Evolutionary conservation across 1,140 invertebrate species (phyloP).

Genomic region (Diachasmimorpha longicaudata): DNA sequence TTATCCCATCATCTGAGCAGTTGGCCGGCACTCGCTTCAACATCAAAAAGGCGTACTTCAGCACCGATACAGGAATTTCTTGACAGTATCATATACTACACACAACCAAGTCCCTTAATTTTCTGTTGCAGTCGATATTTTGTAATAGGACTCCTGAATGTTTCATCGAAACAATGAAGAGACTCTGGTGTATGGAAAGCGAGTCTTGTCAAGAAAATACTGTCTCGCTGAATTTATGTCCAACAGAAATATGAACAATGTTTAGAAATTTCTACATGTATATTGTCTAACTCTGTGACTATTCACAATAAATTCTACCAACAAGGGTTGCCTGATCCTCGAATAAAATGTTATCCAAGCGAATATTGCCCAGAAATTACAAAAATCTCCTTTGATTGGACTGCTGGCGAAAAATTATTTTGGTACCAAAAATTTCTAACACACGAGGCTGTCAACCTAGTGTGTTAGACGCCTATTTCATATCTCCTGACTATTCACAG

Average conservation of each 20-base stretch:
- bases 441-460: constrained; percentile 48
- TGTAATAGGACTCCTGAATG: no score
- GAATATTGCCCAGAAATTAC: not conserved
- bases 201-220: no score
- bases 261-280: not conserved
- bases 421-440: constrained; percentile 32
- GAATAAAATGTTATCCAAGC: no score
- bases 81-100: no score
- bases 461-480: constrained; percentile 62
- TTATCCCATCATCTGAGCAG: not conserved
- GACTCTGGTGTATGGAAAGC: no score
- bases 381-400: not conserved
- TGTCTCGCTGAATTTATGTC: no score
- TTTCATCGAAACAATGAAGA: no score
- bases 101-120: no score
- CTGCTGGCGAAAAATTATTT: not conserved
- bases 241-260: not conserved
- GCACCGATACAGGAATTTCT: no score
- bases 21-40: not conserved
- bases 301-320: not conserved
- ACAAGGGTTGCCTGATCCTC: no score
- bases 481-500: constrained; percentile 63
- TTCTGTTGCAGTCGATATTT: no score
- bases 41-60: not conserved
- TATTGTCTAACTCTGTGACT: not conserved